A percentile compares a stretch with the other conserved stretches of the same genome.
These are phyloP conservation scores for Cremastobaeus sp. DNA, from an alignment of 2,888 invertebrate species.

Conservation along the genomic window DNA sequence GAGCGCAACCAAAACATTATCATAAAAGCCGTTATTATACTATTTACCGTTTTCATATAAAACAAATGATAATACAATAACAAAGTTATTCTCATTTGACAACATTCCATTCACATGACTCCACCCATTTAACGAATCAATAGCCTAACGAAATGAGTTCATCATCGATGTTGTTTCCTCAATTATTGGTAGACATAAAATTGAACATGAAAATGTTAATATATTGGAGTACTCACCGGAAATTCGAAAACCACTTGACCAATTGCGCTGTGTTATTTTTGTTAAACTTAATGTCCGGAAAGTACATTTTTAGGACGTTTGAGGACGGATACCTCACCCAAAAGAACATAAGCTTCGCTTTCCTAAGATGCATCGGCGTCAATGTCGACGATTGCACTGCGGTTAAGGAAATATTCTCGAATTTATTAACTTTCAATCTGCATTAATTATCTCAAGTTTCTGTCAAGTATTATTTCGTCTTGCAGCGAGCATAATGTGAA, in stretches of 20 bases:
- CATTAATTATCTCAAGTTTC: slow-evolving; percentile 35
- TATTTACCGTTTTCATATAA: too few relatives aligned
- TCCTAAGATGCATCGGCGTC: slow-evolving; percentile 99
- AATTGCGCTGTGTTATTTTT: slow-evolving; percentile 99
- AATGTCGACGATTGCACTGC: slow-evolving; percentile 95
- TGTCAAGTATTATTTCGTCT: slow-evolving; percentile 30
- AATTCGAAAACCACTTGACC: slow-evolving; percentile 99
- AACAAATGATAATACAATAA: too few relatives aligned
- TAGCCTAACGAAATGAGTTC: slow-evolving; percentile 56
- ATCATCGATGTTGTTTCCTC: too few relatives aligned
- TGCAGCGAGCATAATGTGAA: not conserved
- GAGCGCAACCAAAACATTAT: too few relatives aligned
- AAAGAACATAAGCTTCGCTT: slow-evolving; percentile 99
- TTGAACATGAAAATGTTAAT: not conserved
- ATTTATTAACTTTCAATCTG: slow-evolving; percentile 33
- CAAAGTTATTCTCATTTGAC: too few relatives aligned
- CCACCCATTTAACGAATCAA: too few relatives aligned
- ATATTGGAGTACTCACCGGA: slow-evolving; percentile 86
- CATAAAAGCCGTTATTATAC: too few relatives aligned
- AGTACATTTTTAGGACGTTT: slow-evolving; percentile 99
- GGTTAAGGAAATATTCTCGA: slow-evolving; percentile 84
- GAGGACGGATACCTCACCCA: slow-evolving; percentile 99
- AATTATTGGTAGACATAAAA: not conserved
- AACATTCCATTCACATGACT: too few relatives aligned
- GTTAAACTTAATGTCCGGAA: slow-evolving; percentile 99